Conservation (phyloP, 2,797 vertebrate genomes). For the Saguinus oedipus region DNA sequence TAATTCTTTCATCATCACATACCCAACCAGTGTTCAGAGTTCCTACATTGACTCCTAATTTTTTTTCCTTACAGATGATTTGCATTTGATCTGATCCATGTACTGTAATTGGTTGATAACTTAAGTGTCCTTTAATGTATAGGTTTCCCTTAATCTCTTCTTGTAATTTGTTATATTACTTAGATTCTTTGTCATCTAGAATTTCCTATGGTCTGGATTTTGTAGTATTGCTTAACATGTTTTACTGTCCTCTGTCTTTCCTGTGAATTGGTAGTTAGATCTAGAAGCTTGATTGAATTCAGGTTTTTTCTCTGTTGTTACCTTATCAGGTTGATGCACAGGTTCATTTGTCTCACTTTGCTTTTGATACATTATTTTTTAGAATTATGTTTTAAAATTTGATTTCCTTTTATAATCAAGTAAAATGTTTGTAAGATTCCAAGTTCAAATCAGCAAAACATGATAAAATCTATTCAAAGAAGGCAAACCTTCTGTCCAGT, state of each 20-base stretch:
- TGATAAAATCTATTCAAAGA: conserved; percentile 1
- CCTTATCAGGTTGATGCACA: not conserved
- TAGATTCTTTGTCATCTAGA: conserved; percentile 1
- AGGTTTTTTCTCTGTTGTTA: conserved; percentile 28
- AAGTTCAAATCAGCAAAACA: conserved; percentile 16
- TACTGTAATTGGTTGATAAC: conserved; percentile 22
- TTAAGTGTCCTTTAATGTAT: conserved; percentile 23
- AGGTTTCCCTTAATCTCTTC: not conserved
- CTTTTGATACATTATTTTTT: not conserved
- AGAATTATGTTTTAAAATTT: conserved; percentile 19
- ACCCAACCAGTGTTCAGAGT: not conserved
- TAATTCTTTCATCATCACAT: conserved; percentile 31
- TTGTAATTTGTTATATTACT: not conserved
- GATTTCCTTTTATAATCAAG: conserved; percentile 17
- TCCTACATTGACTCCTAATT: not conserved
- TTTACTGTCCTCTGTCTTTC: not conserved
- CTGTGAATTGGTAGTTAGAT: conserved; percentile 14
- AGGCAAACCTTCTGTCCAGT: not conserved
- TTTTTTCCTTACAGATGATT: conserved; percentile 38
- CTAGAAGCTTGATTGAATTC: conserved; percentile 15
- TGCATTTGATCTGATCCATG: not conserved
- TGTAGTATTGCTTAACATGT: conserved; percentile 10
- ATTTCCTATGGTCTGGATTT: not conserved
- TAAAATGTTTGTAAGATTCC: not conserved
- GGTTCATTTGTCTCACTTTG: conserved; percentile 41